Evolutionary conservation across 1,140 invertebrate species (phyloP), one percentile per base, ranked within the genome.

Genomic region (Sesamia nonagrioides): DNA sequence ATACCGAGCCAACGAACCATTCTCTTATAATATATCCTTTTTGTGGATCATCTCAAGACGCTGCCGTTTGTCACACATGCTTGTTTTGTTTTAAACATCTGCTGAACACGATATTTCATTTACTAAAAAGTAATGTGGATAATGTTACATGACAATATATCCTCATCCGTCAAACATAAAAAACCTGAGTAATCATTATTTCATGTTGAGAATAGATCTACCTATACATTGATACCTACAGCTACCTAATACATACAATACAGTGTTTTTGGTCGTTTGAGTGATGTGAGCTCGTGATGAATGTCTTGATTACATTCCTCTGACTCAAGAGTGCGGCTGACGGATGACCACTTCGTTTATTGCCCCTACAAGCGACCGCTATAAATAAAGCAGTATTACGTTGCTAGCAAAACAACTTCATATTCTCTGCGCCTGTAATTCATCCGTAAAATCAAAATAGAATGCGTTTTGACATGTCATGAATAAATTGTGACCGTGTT

Each of bases 221-320:
- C 27, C 27, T 35, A n/a, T 18, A 5, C n/a, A n/a, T n/a, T n/a
- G n/a, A n/a, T n/a, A n/a, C n/a, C 0, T 69, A 50, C 18, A 27
- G 27, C 45, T 11, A 61, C 42, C 61, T 69, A 79, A 69, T 73
- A 73, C 71, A 73, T 60, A 75, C 58, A 42, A 58, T 71, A 82
- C 71, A 63, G 50, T 75, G 82, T 68, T 80, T 84, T 83, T 79
- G 80, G 82, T 79, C 78, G 79, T 78, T 78, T 86, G 85, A 85
- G 81, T 54, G 82, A 85, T 85, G 77, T 72, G 81, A 72, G 69
- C 75, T 60, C 61, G 82, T 89, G 86, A 89, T 82, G 81, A 83
- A 88, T 88, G 84, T 83, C 86, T 88, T 89, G 85, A 89, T 89
- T 89, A 88, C 86, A 87, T 87, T 88, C 85, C 82, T 83, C 75